A percentile compares a stretch with the other conserved stretches of the same genome.
These are phyloP conservation scores for Rhyacichthys aspro DNA, from an alignment of 2,797 vertebrate species.

Conservation along the genomic window DNA sequence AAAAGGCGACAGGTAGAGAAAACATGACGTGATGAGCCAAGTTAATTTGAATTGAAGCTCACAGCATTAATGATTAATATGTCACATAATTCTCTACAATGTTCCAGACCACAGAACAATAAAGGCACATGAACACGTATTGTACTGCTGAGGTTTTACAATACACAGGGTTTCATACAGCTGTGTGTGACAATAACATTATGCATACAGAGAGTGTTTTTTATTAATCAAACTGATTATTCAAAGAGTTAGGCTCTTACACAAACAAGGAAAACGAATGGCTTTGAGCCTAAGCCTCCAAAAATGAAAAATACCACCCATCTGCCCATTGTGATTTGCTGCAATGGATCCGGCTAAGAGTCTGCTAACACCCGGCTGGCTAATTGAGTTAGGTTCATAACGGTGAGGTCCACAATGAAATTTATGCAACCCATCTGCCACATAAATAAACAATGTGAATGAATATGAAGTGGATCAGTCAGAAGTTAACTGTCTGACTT, in stretches of 20 bases:
- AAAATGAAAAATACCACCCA: conserved; percentile 74
- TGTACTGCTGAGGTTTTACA: conserved; percentile 25
- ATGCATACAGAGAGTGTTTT: conserved; percentile 44
- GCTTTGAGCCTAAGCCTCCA: conserved; percentile 61
- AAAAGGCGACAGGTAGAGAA: conserved; percentile 46
- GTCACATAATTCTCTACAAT: conserved; percentile 45
- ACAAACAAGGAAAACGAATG: conserved; percentile 72
- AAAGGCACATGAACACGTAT: conserved; percentile 24
- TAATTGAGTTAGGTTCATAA: conserved; percentile 77
- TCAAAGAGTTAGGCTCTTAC: conserved; percentile 65
- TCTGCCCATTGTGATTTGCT: conserved; percentile 72
- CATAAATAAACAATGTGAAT: conserved; percentile 70
- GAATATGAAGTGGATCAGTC: conserved; percentile 64
- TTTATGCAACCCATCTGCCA: conserved; percentile 76
- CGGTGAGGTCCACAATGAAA: conserved; percentile 60
- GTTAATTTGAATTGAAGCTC: conserved; percentile 61
- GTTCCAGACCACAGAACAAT: conserved; percentile 30
- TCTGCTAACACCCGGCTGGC: conserved; percentile 67
- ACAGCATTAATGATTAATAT: conserved; percentile 56
- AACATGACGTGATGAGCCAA: conserved; percentile 43
- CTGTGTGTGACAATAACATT: conserved; percentile 54
- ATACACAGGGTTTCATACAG: conserved; percentile 30
- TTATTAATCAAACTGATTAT: conserved; percentile 77
- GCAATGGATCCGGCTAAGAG: conserved; percentile 61
- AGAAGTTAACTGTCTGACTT: conserved; percentile 68